Percentiles rank a stretch among this genome's conserved stretches.
Evolutionary conservation across 2,888 invertebrate species (phyloP).

Genomic region (Lepidocyrtoides sp.): DNA sequence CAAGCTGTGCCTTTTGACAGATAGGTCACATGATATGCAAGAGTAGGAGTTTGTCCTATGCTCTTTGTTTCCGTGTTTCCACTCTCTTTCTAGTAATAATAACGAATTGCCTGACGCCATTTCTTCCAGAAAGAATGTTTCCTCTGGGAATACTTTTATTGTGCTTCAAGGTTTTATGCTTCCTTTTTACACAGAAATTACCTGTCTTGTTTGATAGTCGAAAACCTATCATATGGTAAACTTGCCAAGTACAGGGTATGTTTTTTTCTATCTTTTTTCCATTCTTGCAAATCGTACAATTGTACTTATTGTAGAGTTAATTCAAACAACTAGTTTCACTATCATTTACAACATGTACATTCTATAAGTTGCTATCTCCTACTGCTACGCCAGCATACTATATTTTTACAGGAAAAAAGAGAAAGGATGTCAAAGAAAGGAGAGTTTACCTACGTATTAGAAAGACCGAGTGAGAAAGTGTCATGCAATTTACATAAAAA

Average conservation of each 20-base stretch:
- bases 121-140: slow-evolving; percentile 56
- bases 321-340: neutral
- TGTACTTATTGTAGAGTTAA: neutral
- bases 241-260: neutral
- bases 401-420: neutral
- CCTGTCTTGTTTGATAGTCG: slow-evolving; percentile 29
- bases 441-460: too few species aligned
- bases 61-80: slow-evolving; percentile 41
- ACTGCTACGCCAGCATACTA: neutral
- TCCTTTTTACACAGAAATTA: slow-evolving; percentile 47
- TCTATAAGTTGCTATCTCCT: too few species aligned
- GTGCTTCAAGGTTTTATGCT: slow-evolving; percentile 54
- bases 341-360: too few species aligned
- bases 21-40: slow-evolving; percentile 10
- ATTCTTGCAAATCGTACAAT: neutral
- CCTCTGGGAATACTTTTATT: slow-evolving; percentile 58
- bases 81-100: slow-evolving; percentile 22
- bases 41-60: neutral
- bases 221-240: too few species aligned
- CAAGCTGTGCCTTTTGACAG: neutral
- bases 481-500: slow-evolving; percentile 46
- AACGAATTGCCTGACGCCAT: slow-evolving; percentile 51
- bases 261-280: neutral
- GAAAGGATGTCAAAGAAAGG: neutral
- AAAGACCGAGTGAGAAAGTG: slow-evolving; percentile 32